phyloP scores from a whole-genome alignment of 2,888 invertebrate genomes.

The Acleris cristana region DNA sequence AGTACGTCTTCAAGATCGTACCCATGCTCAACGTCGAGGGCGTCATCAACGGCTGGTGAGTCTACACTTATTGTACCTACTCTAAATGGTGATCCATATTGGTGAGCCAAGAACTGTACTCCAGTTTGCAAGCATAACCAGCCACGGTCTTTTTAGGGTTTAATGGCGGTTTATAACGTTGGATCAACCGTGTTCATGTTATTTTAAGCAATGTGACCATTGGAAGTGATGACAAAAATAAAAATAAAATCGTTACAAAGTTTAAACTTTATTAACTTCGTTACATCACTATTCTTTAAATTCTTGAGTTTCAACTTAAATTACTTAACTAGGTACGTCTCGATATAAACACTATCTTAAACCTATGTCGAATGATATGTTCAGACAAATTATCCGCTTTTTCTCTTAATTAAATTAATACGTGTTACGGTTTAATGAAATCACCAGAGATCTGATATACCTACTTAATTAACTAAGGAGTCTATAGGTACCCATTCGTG shows the following conservation, averaged over 20 bases:
- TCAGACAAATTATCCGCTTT: constrained; percentile 62
- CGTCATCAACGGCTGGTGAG: constrained; percentile 93
- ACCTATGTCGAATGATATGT: constrained; percentile 76
- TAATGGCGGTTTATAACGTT: too few species aligned
- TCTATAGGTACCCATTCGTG: constrained; percentile 66
- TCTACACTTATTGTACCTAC: constrained; percentile 43
- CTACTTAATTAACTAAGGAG: constrained; percentile 67
- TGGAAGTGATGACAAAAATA: neutral
- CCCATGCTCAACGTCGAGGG: constrained; percentile 96
- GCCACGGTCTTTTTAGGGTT: too few species aligned
- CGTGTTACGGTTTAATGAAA: constrained; percentile 73
- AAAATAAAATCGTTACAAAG: constrained; percentile 61
- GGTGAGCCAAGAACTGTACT: too few species aligned
- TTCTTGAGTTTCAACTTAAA: constrained; percentile 79
- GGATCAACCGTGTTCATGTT: too few species aligned
- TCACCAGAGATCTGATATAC: constrained; percentile 76
- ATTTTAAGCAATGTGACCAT: neutral
- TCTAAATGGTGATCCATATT: neutral
- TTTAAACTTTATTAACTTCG: constrained; percentile 77
- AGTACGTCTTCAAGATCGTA: constrained; percentile 92
- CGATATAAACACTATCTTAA: constrained; percentile 79
- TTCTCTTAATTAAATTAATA: constrained; percentile 77
- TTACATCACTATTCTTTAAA: constrained; percentile 79
- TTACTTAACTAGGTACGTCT: constrained; percentile 80
- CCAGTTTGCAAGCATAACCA: too few species aligned